Evolutionary conservation across 2,888 invertebrate genomes (phyloP).

Genomic region (Microctonus brassicae): DNA sequence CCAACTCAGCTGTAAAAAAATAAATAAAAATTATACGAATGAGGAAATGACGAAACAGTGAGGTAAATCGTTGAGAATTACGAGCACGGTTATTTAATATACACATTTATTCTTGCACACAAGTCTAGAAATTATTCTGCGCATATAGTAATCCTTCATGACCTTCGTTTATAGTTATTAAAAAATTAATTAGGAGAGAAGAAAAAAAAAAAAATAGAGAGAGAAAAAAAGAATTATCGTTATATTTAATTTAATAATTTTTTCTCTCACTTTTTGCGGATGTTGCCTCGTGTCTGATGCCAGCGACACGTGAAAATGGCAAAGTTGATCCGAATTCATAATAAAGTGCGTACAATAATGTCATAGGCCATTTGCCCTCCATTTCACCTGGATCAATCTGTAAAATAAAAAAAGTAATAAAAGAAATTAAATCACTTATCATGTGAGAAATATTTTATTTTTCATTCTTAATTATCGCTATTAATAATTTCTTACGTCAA

Average conservation of each 20-base stretch:
- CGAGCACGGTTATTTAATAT: neutral
- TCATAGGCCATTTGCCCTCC: constrained; percentile 86
- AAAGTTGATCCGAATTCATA: constrained; percentile 85
- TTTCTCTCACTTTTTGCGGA: constrained; percentile 75
- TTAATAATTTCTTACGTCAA: constrained; percentile 78
- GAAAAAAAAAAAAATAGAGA: neutral
- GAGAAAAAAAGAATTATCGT: constrained; percentile 6
- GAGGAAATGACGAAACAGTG: constrained; percentile 7
- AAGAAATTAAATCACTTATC: neutral
- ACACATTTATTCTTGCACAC: neutral
- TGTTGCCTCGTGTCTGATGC: constrained; percentile 81
- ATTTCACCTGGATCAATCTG: constrained; percentile 81
- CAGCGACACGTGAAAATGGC: constrained; percentile 83
- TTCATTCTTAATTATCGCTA: too few species aligned
- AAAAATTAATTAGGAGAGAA: neutral
- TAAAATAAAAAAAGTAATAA: neutral
- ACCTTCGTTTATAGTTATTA: constrained; percentile 3
- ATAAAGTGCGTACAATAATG: constrained; percentile 81
- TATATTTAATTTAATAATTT: constrained; percentile 4
- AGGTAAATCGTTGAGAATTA: constrained; percentile 12
- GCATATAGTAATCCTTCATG: neutral
- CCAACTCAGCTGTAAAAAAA: constrained; percentile 73
- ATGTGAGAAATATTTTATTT: too few species aligned
- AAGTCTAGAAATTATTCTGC: neutral
- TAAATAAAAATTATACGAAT: neutral